Evolutionary conservation across 2,888 invertebrate species (phyloP).

Genomic region (Eupithecia subfuscata): DNA sequence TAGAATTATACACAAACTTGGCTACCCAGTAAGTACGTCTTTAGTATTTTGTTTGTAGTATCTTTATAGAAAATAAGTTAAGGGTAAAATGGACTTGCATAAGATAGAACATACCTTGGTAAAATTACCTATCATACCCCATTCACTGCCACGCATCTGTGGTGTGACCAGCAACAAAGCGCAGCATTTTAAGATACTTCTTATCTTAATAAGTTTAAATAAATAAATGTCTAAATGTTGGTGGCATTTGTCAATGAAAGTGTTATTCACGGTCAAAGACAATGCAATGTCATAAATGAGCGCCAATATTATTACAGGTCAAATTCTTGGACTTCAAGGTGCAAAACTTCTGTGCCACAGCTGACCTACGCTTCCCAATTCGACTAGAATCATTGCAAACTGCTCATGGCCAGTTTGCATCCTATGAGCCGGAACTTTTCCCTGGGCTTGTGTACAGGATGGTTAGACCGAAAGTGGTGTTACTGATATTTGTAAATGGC

Average conservation of each 20-base stretch:
- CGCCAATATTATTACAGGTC: slow-evolving; percentile 69
- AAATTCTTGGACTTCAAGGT: slow-evolving; percentile 91
- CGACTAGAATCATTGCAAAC: slow-evolving; percentile 89
- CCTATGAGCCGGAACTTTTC: slow-evolving; percentile 99
- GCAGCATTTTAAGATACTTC: no score
- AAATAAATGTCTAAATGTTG: no score
- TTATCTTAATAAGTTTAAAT: no score
- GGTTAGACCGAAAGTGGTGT: slow-evolving; percentile 98
- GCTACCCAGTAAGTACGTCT: slow-evolving; percentile 86
- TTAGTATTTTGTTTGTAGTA: background rate
- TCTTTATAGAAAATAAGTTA: no score
- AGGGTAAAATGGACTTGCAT: no score
- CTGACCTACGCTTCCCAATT: slow-evolving; percentile 89
- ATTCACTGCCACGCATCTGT: no score
- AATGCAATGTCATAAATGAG: background rate
- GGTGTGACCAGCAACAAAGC: no score
- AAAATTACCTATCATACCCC: no score
- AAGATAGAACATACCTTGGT: no score
- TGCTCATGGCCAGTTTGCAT: slow-evolving; percentile 90
- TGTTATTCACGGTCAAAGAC: background rate
- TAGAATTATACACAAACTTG: slow-evolving; percentile 91
- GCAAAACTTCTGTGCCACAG: slow-evolving; percentile 90
- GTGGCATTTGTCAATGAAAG: no score
- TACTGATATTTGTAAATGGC: slow-evolving; percentile 99
- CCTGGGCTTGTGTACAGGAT: slow-evolving; percentile 99